A percentile compares a stretch with the other conserved stretches of the same genome.
Conservation (phyloP, 2,113 vertebrate species). For the Talpa occidentalis region DNA sequence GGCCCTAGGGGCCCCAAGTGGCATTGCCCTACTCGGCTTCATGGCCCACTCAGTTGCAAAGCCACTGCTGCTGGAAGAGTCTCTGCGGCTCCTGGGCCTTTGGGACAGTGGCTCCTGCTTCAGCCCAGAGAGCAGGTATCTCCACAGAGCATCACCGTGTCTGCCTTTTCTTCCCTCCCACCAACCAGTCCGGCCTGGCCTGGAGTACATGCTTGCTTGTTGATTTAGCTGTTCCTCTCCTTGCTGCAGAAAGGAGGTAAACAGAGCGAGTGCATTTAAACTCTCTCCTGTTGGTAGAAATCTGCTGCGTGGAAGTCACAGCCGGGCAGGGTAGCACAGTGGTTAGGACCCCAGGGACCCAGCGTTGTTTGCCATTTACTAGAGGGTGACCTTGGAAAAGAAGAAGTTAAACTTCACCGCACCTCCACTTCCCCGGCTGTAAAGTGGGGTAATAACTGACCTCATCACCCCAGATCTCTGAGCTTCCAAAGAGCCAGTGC, state of each 20-base stretch:
- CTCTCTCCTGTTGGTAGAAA: not conserved
- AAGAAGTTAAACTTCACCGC: not conserved
- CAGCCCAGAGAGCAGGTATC: not conserved
- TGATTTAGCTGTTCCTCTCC: not conserved
- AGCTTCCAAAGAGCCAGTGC: not conserved
- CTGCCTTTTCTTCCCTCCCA: not conserved
- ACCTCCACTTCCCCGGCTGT: not conserved
- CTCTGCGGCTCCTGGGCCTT: not conserved
- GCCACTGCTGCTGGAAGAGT: not conserved
- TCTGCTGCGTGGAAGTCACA: not conserved
- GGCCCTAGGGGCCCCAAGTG: not conserved
- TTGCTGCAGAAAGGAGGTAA: not conserved
- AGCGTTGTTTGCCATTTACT: not conserved
- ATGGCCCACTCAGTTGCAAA: not conserved
- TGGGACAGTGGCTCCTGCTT: too few relatives aligned
- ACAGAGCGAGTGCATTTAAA: not conserved
- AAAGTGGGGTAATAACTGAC: not conserved
- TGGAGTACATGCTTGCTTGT: not conserved
- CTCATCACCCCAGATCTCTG: not conserved
- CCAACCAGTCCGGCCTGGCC: not conserved
- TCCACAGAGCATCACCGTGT: not conserved
- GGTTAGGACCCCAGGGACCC: not conserved
- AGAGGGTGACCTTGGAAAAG: not conserved
- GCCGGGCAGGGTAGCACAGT: not conserved
- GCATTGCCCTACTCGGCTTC: rapidly evolving